Percentiles rank a stretch among this genome's conserved stretches.
Conservation (phyloP, 1,140 invertebrate species). For the Drosophila leontia region DNA sequence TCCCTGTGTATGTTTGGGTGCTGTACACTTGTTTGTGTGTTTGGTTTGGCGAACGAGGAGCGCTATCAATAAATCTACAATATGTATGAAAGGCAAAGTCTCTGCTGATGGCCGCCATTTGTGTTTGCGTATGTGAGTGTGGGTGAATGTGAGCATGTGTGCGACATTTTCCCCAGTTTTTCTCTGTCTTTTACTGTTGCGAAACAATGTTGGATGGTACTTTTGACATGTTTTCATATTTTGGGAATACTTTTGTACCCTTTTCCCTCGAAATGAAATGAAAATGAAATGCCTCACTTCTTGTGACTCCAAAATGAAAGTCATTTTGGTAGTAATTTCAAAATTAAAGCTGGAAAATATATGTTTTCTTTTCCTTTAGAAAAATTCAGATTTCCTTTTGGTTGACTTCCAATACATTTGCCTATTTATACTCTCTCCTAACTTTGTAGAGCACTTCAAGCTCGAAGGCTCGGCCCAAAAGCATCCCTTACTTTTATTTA, state of each 20-base stretch:
- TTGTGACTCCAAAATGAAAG: not conserved
- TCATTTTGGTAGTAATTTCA: not conserved
- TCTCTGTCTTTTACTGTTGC: slow-evolving; percentile 10
- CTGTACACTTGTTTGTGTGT: slow-evolving; percentile 21
- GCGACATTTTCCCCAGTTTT: slow-evolving; percentile 12
- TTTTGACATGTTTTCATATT: slow-evolving; percentile 43
- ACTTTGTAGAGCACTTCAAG: slow-evolving; percentile 18
- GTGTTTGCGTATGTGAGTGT: slow-evolving; percentile 22
- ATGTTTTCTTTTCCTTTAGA: not conserved
- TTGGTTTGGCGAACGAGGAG: slow-evolving; percentile 35
- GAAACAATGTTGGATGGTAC: slow-evolving; percentile 47
- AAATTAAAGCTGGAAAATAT: not conserved
- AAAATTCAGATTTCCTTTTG: not conserved
- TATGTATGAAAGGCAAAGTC: slow-evolving; percentile 60
- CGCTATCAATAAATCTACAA: slow-evolving; percentile 71
- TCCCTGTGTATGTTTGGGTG: slow-evolving; percentile 1
- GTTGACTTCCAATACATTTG: not conserved
- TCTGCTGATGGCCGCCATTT: slow-evolving; percentile 44
- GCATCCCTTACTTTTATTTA: slow-evolving; percentile 23
- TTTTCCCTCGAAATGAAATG: slow-evolving; percentile 7
- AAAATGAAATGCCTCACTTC: no score
- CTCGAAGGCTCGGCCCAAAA: not conserved
- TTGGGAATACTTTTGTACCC: slow-evolving; percentile 9
- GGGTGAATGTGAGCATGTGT: slow-evolving; percentile 11
- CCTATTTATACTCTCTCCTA: not conserved